Evolutionary conservation across 2,113 vertebrate genomes (phyloP).

Genomic region (Dipodomys ordii): DNA sequence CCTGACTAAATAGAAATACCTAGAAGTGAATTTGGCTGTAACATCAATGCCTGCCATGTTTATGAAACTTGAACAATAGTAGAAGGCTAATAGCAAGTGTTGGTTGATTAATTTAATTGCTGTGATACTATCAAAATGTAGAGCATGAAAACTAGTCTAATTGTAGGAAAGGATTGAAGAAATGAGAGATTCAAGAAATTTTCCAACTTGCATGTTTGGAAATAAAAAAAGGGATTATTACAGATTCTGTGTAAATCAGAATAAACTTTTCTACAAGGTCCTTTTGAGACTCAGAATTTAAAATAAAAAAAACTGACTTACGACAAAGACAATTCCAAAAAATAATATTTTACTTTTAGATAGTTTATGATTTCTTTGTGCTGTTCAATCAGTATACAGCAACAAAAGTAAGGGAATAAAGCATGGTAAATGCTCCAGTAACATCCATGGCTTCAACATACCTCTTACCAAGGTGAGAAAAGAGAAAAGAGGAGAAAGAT

Average conservation of each 20-base stretch:
- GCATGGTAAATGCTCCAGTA: not conserved
- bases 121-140: too few relatives aligned
- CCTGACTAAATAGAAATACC: not conserved
- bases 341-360: not conserved
- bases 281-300: too few relatives aligned
- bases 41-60: not conserved
- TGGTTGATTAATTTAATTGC: too few relatives aligned
- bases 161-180: not conserved
- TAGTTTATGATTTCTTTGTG: not conserved
- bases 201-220: not conserved
- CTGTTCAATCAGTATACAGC: not conserved
- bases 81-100: not conserved
- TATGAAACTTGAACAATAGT: not conserved
- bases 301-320: not conserved
- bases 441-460: not conserved
- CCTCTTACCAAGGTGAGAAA: not conserved
- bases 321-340: not conserved
- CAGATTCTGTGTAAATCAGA: not conserved
- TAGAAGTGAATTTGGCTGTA: not conserved
- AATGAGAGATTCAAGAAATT: not conserved
- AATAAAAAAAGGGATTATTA: not conserved
- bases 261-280: not conserved
- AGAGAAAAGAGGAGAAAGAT: accelerated
- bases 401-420: not conserved
- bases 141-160: not conserved